phyloP scores from a whole-genome alignment of 2,888 invertebrate genomes.

The Zelleria hepariella region DNA sequence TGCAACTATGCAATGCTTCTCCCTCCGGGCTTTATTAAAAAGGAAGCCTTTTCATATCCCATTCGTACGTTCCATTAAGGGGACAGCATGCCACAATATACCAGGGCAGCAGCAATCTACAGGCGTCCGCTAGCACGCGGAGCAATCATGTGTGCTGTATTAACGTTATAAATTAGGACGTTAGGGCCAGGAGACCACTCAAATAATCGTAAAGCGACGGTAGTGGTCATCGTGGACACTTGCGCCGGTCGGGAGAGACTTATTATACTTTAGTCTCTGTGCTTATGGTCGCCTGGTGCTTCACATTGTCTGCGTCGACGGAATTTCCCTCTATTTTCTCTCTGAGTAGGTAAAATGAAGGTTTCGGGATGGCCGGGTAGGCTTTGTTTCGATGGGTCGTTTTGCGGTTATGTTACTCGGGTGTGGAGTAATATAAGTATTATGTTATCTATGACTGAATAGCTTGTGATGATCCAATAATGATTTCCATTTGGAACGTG shows the following conservation, averaged over 20 bases:
- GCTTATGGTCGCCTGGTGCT: constrained; percentile 36
- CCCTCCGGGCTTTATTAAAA: not conserved
- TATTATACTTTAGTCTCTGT: constrained; percentile 9
- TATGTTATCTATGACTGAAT: too few relatives aligned
- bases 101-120: not conserved
- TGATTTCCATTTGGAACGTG: too few relatives aligned
- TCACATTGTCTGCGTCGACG: constrained; percentile 26
- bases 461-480: too few relatives aligned
- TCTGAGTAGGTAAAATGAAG: not conserved
- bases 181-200: constrained; percentile 43
- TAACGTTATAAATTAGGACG: constrained; percentile 70
- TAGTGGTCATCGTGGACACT: constrained; percentile 56
- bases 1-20: not conserved
- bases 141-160: constrained; percentile 51
- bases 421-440: too few relatives aligned
- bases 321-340: constrained; percentile 23
- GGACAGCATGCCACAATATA: not conserved
- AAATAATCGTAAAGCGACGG: constrained; percentile 60
- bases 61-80: not conserved
- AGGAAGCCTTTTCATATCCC: not conserved
- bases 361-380: not conserved
- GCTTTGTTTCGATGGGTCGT: not conserved
- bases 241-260: constrained; percentile 21
- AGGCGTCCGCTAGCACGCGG: constrained; percentile 3
- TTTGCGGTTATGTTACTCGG: not conserved